Conservation (phyloP, 2,888 invertebrate species). For the Andrena chrysosceles region DNA sequence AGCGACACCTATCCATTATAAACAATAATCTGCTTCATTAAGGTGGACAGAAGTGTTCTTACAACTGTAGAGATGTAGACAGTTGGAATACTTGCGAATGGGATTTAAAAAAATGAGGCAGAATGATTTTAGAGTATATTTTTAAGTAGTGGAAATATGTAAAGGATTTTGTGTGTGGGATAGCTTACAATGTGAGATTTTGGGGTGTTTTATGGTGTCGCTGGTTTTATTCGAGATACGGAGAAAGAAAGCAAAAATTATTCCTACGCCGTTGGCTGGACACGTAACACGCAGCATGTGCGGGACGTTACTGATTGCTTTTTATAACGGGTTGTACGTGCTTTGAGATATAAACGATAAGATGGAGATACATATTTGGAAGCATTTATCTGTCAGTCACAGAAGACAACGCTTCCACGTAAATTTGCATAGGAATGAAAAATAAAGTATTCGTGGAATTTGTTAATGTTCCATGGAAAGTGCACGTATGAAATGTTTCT, state of each 20-base stretch:
- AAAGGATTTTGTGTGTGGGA: too few species aligned
- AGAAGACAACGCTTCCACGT: not conserved
- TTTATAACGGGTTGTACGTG: constrained; percentile 36
- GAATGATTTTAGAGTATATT: too few species aligned
- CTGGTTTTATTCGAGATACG: not conserved
- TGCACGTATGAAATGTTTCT: not conserved
- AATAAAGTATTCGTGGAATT: not conserved
- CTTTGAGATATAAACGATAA: constrained; percentile 20
- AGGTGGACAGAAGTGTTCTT: too few species aligned
- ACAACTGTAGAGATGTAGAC: too few species aligned
- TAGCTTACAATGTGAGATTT: too few species aligned
- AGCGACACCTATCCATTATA: too few species aligned
- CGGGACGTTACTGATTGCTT: constrained; percentile 40
- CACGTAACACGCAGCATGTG: constrained; percentile 41
- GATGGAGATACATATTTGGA: constrained; percentile 29
- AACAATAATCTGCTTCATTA: too few species aligned
- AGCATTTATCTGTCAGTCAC: constrained; percentile 1
- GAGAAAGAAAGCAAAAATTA: constrained; percentile 8
- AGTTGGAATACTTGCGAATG: too few species aligned
- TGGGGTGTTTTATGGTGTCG: too few species aligned
- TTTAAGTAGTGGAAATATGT: too few species aligned
- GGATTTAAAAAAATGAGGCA: too few species aligned
- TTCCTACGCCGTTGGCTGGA: constrained; percentile 33
- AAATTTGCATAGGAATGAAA: not conserved
- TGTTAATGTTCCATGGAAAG: not conserved